Conservation (phyloP, 2,888 invertebrate genomes). For the Aphidius colemani region DNA sequence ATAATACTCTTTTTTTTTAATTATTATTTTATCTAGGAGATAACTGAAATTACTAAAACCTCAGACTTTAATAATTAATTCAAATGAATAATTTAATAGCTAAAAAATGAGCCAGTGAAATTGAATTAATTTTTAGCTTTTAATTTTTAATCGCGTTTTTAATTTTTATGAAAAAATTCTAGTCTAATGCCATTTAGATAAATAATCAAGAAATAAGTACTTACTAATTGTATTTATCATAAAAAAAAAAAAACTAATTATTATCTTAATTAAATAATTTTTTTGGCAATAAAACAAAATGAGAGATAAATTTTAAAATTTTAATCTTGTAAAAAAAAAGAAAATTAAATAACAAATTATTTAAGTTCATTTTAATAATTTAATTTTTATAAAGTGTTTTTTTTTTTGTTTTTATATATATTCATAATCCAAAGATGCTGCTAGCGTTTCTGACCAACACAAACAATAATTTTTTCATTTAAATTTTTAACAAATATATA, state of each 20-base stretch:
- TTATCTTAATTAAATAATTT: too few relatives aligned
- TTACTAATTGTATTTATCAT: slow-evolving; percentile 5
- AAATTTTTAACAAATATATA: slow-evolving; percentile 18
- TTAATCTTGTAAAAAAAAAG: not conserved
- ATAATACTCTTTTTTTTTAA: too few relatives aligned
- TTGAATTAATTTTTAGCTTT: too few relatives aligned
- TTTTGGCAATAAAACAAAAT: not conserved
- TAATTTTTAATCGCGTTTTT: too few relatives aligned
- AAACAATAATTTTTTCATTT: slow-evolving; percentile 14
- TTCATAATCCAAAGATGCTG: slow-evolving; percentile 32
- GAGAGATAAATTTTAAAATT: slow-evolving; percentile 13
- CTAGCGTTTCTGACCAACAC: slow-evolving; percentile 16
- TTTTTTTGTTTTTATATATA: slow-evolving; percentile 14
- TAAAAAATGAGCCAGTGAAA: too few relatives aligned
- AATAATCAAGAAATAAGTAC: not conserved
- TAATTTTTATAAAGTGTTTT: not conserved
- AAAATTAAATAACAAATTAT: too few relatives aligned
- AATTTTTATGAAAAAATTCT: too few relatives aligned
- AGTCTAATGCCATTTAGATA: too few relatives aligned
- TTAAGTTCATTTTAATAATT: slow-evolving; percentile 12
- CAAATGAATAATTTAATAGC: too few relatives aligned
- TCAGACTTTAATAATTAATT: too few relatives aligned
- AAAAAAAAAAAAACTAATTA: not conserved
- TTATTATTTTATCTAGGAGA: too few relatives aligned
- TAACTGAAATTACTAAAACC: too few relatives aligned